phyloP scores from a whole-genome alignment of 2,888 invertebrate genomes.

The Eumacrocentrus americanus region DNA sequence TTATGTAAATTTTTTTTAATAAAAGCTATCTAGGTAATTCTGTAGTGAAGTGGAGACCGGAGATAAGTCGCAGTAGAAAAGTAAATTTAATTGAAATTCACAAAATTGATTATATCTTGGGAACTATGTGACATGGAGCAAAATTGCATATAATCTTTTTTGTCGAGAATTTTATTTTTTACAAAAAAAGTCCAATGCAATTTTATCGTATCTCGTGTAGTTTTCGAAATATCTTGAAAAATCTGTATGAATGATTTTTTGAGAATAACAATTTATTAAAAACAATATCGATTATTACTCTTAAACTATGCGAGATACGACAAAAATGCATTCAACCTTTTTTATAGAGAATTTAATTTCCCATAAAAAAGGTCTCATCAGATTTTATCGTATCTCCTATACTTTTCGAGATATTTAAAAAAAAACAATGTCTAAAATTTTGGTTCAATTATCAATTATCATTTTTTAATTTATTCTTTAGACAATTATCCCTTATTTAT shows the following conservation, averaged over 20 bases:
- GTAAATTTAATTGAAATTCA: too few species aligned
- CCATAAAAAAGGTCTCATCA: background rate
- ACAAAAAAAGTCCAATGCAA: background rate
- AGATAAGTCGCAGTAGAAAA: too few species aligned
- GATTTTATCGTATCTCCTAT: background rate
- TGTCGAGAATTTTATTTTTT: background rate
- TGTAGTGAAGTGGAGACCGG: too few species aligned
- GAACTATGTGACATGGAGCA: background rate
- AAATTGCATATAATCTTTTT: background rate
- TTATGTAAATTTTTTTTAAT: background rate
- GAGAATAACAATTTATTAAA: too few species aligned
- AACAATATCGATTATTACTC: background rate
- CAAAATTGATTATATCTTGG: background rate
- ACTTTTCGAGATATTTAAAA: background rate
- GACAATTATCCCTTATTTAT: too few species aligned
- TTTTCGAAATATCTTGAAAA: background rate
- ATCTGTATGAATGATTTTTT: too few species aligned
- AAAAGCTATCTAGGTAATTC: too few species aligned
- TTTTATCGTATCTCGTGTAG: background rate
- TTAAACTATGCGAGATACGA: background rate
- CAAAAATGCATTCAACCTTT: background rate
- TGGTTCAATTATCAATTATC: background rate
- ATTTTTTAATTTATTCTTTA: background rate
- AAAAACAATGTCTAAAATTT: background rate
- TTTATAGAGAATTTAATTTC: background rate